A percentile compares a stretch with the other conserved stretches of the same genome.
These are phyloP conservation scores for Drosophila borealis DNA, from an alignment of 2,888 invertebrate genomes.

Conservation along the genomic window DNA sequence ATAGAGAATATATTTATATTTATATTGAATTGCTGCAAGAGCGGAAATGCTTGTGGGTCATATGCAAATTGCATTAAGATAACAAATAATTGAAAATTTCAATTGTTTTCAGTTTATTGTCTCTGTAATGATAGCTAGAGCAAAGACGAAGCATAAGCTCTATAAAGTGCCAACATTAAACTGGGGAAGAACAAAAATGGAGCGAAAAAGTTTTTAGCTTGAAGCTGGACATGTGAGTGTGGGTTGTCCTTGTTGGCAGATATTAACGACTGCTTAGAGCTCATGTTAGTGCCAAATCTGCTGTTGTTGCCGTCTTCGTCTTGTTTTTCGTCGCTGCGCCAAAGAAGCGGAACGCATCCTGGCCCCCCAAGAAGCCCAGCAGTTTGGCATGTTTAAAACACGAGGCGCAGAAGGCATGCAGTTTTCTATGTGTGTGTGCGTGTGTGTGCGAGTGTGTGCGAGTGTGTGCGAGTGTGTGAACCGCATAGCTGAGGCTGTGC, in stretches of 20 bases:
- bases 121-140: too few relatives aligned
- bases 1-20: too few relatives aligned
- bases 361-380: constrained; percentile 12
- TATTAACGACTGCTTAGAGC: constrained; percentile 52
- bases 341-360: constrained; percentile 40
- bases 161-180: too few relatives aligned
- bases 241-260: constrained; percentile 46
- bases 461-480: constrained; percentile 24
- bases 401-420: constrained; percentile 42
- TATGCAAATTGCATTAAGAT: too few relatives aligned
- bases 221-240: constrained; percentile 7
- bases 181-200: too few relatives aligned
- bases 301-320: constrained; percentile 9
- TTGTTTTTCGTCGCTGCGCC: constrained; percentile 14
- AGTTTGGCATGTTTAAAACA: constrained; percentile 47
- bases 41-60: too few relatives aligned
- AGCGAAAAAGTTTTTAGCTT: neutral
- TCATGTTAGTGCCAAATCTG: constrained; percentile 44
- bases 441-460: constrained; percentile 1
- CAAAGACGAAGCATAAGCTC: too few relatives aligned
- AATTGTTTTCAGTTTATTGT: too few relatives aligned
- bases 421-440: constrained; percentile 14
- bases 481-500: constrained; percentile 31
- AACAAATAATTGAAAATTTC: too few relatives aligned
- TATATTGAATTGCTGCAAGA: too few relatives aligned